These are phyloP conservation scores for Idaea dimidiata DNA, from an alignment of 2,888 invertebrate species.

Conservation along the genomic window DNA sequence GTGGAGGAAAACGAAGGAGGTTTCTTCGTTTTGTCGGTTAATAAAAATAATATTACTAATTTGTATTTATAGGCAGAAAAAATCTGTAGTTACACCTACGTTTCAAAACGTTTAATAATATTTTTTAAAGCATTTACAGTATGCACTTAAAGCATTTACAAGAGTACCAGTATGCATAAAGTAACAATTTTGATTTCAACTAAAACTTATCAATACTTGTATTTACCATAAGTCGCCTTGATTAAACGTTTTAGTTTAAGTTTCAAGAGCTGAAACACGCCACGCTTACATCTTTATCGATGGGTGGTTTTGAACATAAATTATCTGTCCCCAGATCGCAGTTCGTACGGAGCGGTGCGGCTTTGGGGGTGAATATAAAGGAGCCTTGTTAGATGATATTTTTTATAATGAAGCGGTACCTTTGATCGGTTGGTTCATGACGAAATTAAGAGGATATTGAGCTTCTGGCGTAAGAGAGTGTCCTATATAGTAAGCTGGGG, in stretches of 20 bases:
- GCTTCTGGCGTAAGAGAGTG: not conserved
- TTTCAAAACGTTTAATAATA: too few species aligned
- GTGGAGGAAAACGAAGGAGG: too few species aligned
- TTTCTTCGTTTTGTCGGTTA: too few species aligned
- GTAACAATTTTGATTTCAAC: too few species aligned
- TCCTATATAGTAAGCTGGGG: not conserved
- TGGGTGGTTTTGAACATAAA: not conserved
- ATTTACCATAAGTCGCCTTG: not conserved
- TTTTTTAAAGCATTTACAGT: too few species aligned
- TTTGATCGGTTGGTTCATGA: not conserved
- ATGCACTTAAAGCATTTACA: too few species aligned
- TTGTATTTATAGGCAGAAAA: too few species aligned
- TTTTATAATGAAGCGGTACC: conserved; percentile 1
- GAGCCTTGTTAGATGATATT: not conserved
- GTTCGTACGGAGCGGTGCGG: not conserved
- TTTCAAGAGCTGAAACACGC: not conserved
- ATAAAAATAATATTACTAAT: too few species aligned
- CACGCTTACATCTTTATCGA: not conserved
- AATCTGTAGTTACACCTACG: too few species aligned
- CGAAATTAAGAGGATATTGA: not conserved
- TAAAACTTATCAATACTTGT: not conserved
- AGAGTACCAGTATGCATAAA: too few species aligned
- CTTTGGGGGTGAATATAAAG: not conserved
- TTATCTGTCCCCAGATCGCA: not conserved
- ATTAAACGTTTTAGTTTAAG: not conserved